Percentiles rank a stretch among this genome's conserved stretches.
Evolutionary conservation across 35 echinoderm and acorn worm species (phyloP).

Genomic region (Stichopus chloronotus): DNA sequence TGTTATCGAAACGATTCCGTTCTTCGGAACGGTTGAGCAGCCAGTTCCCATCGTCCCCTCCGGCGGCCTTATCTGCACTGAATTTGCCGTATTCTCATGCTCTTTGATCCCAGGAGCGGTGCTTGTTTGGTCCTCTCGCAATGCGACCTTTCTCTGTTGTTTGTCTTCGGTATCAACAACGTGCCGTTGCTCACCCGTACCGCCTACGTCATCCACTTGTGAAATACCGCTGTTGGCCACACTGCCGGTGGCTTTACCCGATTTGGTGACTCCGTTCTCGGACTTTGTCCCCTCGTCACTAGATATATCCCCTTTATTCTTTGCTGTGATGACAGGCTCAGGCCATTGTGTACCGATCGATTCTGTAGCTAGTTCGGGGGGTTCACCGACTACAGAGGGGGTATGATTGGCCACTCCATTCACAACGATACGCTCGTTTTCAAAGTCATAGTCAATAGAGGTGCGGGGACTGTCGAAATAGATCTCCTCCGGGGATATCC

Average conservation of each 20-base stretch:
- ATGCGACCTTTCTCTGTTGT: constrained; percentile 23
- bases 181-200: constrained; percentile 28
- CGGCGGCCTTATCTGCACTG: constrained; percentile 10
- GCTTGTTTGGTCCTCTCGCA: neutral
- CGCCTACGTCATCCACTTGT: constrained; percentile 62
- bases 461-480: constrained; percentile 85
- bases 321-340: constrained; percentile 78
- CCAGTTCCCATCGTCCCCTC: constrained; percentile 47
- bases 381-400: constrained; percentile 55
- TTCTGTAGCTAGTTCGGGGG: constrained; percentile 60
- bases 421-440: constrained; percentile 58
- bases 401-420: constrained; percentile 57
- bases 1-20: constrained; percentile 34
- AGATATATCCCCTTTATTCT: constrained; percentile 39
- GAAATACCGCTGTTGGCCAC: constrained; percentile 49
- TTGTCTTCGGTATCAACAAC: constrained; percentile 48
- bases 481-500: constrained; percentile 70
- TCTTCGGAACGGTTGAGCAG: constrained; percentile 36
- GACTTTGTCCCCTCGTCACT: constrained; percentile 47
- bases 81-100: neutral
- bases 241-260: constrained; percentile 25
- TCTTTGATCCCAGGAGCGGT: constrained; percentile 16
- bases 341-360: constrained; percentile 92
- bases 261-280: constrained; percentile 43
- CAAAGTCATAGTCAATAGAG: constrained; percentile 82